Conservation (phyloP, 2,888 invertebrate species). For the Diabrotica balteata region DNA sequence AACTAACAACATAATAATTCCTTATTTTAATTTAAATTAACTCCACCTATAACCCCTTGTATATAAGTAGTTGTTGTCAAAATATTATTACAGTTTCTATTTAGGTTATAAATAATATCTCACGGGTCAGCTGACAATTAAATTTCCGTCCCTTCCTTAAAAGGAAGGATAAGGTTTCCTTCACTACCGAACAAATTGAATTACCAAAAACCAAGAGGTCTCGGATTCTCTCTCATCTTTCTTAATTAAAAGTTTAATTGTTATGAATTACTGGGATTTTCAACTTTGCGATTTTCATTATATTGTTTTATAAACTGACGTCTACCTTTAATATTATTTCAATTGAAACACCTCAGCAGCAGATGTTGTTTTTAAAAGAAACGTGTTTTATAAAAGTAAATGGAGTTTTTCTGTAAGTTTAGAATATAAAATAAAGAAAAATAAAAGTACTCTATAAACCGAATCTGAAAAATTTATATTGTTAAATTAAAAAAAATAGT, state of each 20-base stretch:
- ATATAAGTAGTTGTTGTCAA: too few species aligned
- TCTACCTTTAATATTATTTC: constrained; percentile 7
- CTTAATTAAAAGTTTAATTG: constrained; percentile 38
- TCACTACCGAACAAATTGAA: constrained; percentile 34
- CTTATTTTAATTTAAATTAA: too few species aligned
- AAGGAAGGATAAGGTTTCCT: constrained; percentile 25
- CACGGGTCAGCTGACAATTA: constrained; percentile 32
- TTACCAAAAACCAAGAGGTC: constrained; percentile 35
- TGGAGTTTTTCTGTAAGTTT: too few species aligned
- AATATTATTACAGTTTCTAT: background rate
- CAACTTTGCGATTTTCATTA: constrained; percentile 12
- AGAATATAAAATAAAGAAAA: too few species aligned
- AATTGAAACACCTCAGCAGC: background rate
- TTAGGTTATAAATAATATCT: constrained; percentile 16
- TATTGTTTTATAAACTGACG: constrained; percentile 46
- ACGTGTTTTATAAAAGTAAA: too few species aligned
- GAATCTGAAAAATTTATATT: too few species aligned
- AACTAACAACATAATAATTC: too few species aligned
- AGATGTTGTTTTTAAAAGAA: too few species aligned
- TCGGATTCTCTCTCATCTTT: constrained; percentile 32
- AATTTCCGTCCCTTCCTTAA: constrained; percentile 31
- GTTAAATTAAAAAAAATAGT: too few species aligned
- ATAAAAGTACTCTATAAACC: too few species aligned
- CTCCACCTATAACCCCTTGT: too few species aligned
- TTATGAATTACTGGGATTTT: constrained; percentile 33